These are phyloP conservation scores for Nephrotoma guestfalica DNA, from an alignment of 2,888 invertebrate genomes.

Conservation along the genomic window DNA sequence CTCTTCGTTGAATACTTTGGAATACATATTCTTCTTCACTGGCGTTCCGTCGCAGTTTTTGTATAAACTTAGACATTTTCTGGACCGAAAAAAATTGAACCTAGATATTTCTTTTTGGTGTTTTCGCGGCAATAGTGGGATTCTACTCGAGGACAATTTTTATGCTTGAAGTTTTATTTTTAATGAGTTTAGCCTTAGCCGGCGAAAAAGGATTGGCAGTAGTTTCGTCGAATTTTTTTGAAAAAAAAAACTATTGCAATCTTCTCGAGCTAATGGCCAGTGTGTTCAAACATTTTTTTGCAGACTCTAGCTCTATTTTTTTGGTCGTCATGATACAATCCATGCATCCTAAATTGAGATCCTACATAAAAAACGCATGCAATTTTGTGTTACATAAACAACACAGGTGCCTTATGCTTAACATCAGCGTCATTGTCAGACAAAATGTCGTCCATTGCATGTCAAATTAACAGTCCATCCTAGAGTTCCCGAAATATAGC, in stretches of 20 bases:
- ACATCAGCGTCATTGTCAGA: too few species aligned
- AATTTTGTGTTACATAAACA: too few species aligned
- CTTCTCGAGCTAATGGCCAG: slow-evolving; percentile 8
- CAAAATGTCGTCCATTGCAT: too few species aligned
- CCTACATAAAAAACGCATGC: too few species aligned
- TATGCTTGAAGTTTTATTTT: not conserved
- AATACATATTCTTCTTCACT: not conserved
- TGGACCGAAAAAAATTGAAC: slow-evolving; percentile 7
- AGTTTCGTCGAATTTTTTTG: slow-evolving; percentile 3
- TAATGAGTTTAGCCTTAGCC: slow-evolving; percentile 5
- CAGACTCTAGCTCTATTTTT: slow-evolving; percentile 8
- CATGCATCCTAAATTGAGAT: too few species aligned
- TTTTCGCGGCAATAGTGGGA: slow-evolving; percentile 10
- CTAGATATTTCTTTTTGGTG: slow-evolving; percentile 10
- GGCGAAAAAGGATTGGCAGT: slow-evolving; percentile 5
- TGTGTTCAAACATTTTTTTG: slow-evolving; percentile 6
- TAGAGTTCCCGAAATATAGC: too few species aligned
- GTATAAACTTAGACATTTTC: slow-evolving; percentile 11
- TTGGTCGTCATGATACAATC: too few species aligned
- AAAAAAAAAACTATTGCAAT: slow-evolving; percentile 7
- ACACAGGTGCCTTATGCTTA: too few species aligned
- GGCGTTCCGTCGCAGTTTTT: not conserved
- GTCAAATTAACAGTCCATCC: too few species aligned
- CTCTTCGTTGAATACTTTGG: not conserved
- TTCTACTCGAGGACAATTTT: slow-evolving; percentile 8